Conservation (phyloP, 2,888 invertebrate species). For the Phaedon cochleariae region DNA sequence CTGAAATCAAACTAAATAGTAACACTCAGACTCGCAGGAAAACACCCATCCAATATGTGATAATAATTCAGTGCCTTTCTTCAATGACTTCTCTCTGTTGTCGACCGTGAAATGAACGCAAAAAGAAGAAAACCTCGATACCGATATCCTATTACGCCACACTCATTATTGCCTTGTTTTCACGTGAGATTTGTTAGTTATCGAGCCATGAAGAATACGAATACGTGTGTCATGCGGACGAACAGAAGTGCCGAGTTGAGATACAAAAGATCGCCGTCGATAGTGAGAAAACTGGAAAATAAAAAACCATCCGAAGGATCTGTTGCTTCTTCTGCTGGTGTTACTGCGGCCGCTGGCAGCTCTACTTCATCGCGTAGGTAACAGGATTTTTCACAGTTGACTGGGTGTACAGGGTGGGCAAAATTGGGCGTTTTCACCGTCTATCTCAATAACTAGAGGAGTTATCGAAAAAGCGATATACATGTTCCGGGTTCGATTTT, state of each 20-base stretch:
- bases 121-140: neutral
- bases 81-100: neutral
- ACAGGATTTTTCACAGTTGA: neutral
- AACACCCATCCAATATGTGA: too few species aligned
- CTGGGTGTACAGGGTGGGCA: too few species aligned
- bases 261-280: conserved; percentile 39
- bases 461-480: too few species aligned
- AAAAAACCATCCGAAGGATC: conserved; percentile 17
- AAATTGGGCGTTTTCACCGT: too few species aligned
- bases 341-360: conserved; percentile 22
- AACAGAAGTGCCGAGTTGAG: conserved; percentile 45
- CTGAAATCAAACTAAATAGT: too few species aligned
- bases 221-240: conserved; percentile 34
- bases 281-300: conserved; percentile 35
- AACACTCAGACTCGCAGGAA: neutral
- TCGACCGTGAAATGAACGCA: neutral
- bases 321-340: too few species aligned
- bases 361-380: conserved; percentile 22
- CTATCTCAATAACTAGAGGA: too few species aligned
- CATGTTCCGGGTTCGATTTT: too few species aligned
- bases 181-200: too few species aligned
- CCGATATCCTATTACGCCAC: neutral
- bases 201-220: conserved; percentile 42
- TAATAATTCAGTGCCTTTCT: neutral
- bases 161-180: neutral